Conservation (phyloP, 2,113 vertebrate genomes). For the Diglossa brunneiventris region DNA sequence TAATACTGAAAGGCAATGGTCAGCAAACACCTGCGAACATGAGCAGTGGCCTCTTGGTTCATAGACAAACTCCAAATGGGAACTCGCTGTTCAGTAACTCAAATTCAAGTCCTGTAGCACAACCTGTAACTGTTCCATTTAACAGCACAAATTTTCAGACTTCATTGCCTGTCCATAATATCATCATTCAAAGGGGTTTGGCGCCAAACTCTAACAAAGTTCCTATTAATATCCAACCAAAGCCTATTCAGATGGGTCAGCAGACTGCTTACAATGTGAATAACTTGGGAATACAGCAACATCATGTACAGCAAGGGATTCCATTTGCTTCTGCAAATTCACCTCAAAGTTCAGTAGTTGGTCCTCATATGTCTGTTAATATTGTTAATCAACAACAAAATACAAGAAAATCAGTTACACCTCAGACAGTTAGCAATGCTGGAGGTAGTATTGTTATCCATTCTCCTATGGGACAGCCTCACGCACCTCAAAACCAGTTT, state of each 20-base stretch:
- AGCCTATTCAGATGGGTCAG: conserved; percentile 87
- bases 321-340: conserved; percentile 76
- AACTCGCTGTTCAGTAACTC: conserved; percentile 84
- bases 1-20: conserved; percentile 85
- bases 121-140: conserved; percentile 90
- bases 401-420: conserved; percentile 74
- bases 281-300: conserved; percentile 78
- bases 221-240: conserved; percentile 91
- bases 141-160: conserved; percentile 88
- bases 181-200: conserved; percentile 95
- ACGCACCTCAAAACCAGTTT: conserved; percentile 86
- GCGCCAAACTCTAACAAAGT: conserved; percentile 83
- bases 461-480: conserved; percentile 85
- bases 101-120: conserved; percentile 79
- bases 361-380: conserved; percentile 81
- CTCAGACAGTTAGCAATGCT: conserved; percentile 73
- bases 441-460: conserved; percentile 82
- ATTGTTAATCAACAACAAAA: conserved; percentile 80
- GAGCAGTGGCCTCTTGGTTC: conserved; percentile 79
- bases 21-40: conserved; percentile 76
- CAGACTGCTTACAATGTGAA: conserved; percentile 89
- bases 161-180: conserved; percentile 92
- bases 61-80: conserved; percentile 81
- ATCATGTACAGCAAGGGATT: conserved; percentile 79
- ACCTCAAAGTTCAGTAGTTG: conserved; percentile 76